phyloP scores from a whole-genome alignment of 2,888 invertebrate species.

The Brenthis ino region DNA sequence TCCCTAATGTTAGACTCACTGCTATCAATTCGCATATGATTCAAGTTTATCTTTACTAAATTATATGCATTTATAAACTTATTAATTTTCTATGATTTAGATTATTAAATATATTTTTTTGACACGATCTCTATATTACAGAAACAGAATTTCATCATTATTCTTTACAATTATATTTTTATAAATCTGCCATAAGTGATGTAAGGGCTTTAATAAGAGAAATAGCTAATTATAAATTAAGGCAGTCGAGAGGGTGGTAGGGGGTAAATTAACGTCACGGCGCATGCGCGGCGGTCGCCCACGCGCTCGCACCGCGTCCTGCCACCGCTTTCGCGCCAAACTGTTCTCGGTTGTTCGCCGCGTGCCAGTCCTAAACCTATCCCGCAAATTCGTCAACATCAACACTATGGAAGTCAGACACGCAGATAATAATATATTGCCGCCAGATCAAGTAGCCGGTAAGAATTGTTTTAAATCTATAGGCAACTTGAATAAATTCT shows the following conservation, averaged over 20 bases:
- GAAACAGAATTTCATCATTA: no score
- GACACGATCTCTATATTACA: no score
- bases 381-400: slow-evolving; percentile 34
- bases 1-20: slow-evolving; percentile 1
- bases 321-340: slow-evolving; percentile 74
- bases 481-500: slow-evolving; percentile 17
- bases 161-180: no score
- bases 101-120: no score
- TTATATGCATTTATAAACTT: no score
- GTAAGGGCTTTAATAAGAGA: slow-evolving; percentile 1
- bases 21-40: slow-evolving; percentile 1
- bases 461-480: slow-evolving; percentile 44
- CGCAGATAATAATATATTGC: slow-evolving; percentile 46
- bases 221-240: slow-evolving; percentile 44
- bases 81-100: no score
- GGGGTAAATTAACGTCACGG: slow-evolving; percentile 67
- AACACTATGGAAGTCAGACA: slow-evolving; percentile 61
- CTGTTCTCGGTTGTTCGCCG: slow-evolving; percentile 55
- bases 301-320: slow-evolving; percentile 53
- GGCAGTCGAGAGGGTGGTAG: slow-evolving; percentile 50
- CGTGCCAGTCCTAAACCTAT: slow-evolving; percentile 67
- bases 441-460: slow-evolving; percentile 60
- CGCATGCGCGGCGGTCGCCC: slow-evolving; percentile 69
- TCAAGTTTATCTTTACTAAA: background rate
- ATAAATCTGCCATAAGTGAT: no score